These are phyloP conservation scores for Apocheima hispidaria DNA, from an alignment of 2,888 invertebrate species.

Conservation along the genomic window DNA sequence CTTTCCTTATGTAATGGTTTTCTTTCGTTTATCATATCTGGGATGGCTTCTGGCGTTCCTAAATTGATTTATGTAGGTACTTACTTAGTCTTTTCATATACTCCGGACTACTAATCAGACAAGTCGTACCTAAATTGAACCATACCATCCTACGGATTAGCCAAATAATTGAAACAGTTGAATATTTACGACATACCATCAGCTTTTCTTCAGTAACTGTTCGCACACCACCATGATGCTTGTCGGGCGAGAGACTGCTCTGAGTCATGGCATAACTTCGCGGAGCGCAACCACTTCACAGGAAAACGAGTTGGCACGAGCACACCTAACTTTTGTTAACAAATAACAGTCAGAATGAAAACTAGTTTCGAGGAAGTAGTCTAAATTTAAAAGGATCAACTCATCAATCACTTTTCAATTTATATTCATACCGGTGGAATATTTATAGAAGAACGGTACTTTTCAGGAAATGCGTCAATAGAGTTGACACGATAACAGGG, in stretches of 20 bases:
- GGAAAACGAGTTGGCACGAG: conserved; percentile 20
- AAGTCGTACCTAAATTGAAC: background rate
- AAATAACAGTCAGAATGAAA: conserved; percentile 9
- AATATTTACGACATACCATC: conserved; percentile 62
- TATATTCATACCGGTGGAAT: conserved; percentile 24
- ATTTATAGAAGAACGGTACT: conserved; percentile 17
- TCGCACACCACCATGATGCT: conserved; percentile 67
- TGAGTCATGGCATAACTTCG: conserved; percentile 74
- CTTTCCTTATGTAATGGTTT: no score
- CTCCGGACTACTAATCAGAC: background rate
- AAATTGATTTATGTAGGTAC: no score
- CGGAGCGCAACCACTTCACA: conserved; percentile 14
- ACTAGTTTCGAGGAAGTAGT: background rate
- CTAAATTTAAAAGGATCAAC: conserved; percentile 14
- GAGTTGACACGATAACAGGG: conserved; percentile 44
- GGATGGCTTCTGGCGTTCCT: no score
- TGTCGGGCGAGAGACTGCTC: conserved; percentile 69
- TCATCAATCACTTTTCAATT: conserved; percentile 35
- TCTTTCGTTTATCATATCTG: no score
- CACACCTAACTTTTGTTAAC: conserved; percentile 18
- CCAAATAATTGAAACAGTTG: background rate
- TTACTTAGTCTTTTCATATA: no score
- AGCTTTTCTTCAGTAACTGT: conserved; percentile 80
- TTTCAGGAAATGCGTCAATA: conserved; percentile 37
- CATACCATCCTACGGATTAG: background rate